Conservation (phyloP, 2,113 vertebrate species). For the Apaloderma vittatum region DNA sequence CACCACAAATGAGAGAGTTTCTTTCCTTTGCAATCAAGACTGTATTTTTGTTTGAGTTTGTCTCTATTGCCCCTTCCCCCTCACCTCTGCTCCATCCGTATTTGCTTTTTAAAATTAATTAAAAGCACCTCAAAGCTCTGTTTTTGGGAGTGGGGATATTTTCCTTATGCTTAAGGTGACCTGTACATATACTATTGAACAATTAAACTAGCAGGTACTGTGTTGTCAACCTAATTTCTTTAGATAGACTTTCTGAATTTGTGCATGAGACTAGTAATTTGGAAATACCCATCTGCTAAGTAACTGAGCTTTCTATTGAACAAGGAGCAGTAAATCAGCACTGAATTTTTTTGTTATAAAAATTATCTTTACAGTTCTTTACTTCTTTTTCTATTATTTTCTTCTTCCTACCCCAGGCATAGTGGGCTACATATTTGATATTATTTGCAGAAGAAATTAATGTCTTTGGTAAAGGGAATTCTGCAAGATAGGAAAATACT, state of each 20-base stretch:
- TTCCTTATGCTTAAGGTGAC: not conserved
- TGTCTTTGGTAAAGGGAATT: not conserved
- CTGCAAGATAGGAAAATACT: not conserved
- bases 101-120: not conserved
- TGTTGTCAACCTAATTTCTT: not conserved
- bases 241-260: not conserved
- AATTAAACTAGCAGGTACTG: not conserved
- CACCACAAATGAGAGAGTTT: not conserved
- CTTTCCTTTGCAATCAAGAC: not conserved
- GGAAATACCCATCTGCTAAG: not conserved
- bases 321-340: not conserved
- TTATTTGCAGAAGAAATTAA: not conserved
- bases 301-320: not conserved
- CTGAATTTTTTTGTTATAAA: not conserved
- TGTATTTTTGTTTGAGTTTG: not conserved
- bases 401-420: not conserved
- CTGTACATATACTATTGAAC: not conserved
- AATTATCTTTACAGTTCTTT: not conserved
- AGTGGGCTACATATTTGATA: not conserved
- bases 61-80: not conserved
- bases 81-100: too few relatives aligned
- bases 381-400: not conserved
- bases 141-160: accelerated
- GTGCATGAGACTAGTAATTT: not conserved
- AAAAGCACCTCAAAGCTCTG: not conserved